Evolutionary conservation across 2,888 invertebrate species (phyloP).

Genomic region (Poecilus cupreus): DNA sequence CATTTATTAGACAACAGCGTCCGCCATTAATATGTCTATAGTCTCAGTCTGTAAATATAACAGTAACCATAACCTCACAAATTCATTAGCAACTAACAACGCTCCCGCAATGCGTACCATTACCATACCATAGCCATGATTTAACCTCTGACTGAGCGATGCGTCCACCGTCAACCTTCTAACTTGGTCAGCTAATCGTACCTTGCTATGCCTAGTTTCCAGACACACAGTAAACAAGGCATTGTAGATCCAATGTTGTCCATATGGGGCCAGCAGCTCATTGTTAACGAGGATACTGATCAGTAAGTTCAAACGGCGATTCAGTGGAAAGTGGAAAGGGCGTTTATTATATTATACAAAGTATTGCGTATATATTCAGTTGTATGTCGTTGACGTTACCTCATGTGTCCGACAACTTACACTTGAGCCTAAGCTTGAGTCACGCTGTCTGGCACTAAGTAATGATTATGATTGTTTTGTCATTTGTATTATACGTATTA

Average conservation of each 20-base stretch:
- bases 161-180: constrained; percentile 67
- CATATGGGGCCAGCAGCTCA: constrained; percentile 98
- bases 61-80: constrained; percentile 8
- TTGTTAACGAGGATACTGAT: constrained; percentile 97
- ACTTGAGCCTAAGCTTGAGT: constrained; percentile 48
- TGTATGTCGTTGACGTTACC: constrained; percentile 45
- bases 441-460: constrained; percentile 52
- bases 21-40: neutral
- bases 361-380: constrained; percentile 36
- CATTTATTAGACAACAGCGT: constrained; percentile 27
- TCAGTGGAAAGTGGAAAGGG: constrained; percentile 34
- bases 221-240: constrained; percentile 94
- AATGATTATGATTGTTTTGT: constrained; percentile 46
- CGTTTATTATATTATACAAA: constrained; percentile 44
- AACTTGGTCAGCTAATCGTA: constrained; percentile 62
- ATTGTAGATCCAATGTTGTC: constrained; percentile 99
- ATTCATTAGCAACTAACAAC: constrained; percentile 22
- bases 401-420: constrained; percentile 41
- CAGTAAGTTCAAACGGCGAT: constrained; percentile 84
- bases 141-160: constrained; percentile 27
- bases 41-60: constrained; percentile 32
- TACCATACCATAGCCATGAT: constrained; percentile 12
- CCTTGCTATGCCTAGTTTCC: constrained; percentile 78
- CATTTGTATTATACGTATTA: constrained; percentile 42
- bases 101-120: constrained; percentile 33